These are phyloP conservation scores for Hartigia nigra DNA, from an alignment of 2,888 invertebrate species.

Conservation along the genomic window DNA sequence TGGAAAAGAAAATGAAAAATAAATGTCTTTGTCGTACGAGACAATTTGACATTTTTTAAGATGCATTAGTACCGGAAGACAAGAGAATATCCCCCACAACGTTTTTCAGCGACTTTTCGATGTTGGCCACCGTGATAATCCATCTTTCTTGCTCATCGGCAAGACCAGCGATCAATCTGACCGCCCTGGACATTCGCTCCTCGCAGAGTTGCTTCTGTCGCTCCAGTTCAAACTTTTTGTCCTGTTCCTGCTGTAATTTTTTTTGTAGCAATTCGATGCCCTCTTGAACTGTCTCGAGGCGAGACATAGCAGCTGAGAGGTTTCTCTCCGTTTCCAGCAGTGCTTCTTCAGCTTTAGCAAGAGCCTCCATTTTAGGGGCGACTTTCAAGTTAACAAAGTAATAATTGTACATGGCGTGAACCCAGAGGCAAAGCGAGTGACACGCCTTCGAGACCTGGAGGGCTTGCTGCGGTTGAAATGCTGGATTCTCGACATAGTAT, in stretches of 20 bases:
- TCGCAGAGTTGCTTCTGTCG: slow-evolving; percentile 80
- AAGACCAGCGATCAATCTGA: slow-evolving; percentile 74
- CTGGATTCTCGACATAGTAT: slow-evolving; percentile 80
- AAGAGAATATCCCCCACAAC: slow-evolving; percentile 80
- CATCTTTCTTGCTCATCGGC: slow-evolving; percentile 79
- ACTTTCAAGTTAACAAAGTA: slow-evolving; percentile 87
- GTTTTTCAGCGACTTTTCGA: slow-evolving; percentile 70
- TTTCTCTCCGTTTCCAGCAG: slow-evolving; percentile 75
- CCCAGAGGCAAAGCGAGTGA: slow-evolving; percentile 87
- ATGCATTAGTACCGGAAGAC: slow-evolving; percentile 67
- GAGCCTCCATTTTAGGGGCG: slow-evolving; percentile 88
- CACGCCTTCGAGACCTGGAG: slow-evolving; percentile 81
- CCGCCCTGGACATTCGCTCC: slow-evolving; percentile 82
- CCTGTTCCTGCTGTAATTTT: slow-evolving; percentile 78
- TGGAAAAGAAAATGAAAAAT: slow-evolving; percentile 37
- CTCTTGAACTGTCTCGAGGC: slow-evolving; percentile 81
- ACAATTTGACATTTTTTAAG: not conserved
- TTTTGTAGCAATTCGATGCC: slow-evolving; percentile 81
- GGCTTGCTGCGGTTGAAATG: slow-evolving; percentile 81
- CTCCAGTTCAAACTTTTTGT: slow-evolving; percentile 77
- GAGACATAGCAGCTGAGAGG: slow-evolving; percentile 79
- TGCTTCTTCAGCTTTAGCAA: slow-evolving; percentile 78
- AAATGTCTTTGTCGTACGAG: slow-evolving; percentile 34
- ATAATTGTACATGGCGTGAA: slow-evolving; percentile 93
- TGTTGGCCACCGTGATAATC: slow-evolving; percentile 75